These are phyloP conservation scores for Centrocercus urophasianus DNA, from an alignment of 2,113 vertebrate genomes.

Conservation along the genomic window DNA sequence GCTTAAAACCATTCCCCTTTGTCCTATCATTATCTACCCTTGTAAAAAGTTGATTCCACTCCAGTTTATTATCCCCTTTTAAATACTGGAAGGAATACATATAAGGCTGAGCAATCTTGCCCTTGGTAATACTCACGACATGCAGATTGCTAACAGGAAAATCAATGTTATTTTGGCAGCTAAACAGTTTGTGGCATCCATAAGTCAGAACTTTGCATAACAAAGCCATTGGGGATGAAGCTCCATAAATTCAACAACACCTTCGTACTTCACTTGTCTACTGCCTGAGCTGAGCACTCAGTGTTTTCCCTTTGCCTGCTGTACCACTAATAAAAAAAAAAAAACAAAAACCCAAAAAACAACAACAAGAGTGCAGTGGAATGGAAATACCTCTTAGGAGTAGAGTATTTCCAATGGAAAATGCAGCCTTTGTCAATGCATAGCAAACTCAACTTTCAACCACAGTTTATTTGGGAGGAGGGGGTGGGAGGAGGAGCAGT, in stretches of 20 bases:
- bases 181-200: neutral
- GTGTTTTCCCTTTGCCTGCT: neutral
- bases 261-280: neutral
- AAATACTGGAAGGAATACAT: too few relatives aligned
- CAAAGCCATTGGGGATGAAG: neutral
- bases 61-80: too few relatives aligned
- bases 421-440: neutral
- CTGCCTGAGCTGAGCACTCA: neutral
- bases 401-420: neutral
- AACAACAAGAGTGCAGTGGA: too few relatives aligned
- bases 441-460: neutral
- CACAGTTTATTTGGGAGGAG: neutral
- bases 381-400: neutral
- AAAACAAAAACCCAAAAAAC: too few relatives aligned
- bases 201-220: rapidly evolving
- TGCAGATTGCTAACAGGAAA: neutral
- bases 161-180: neutral
- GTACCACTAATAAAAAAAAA: neutral
- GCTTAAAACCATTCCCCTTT: too few relatives aligned
- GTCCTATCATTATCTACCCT: too few relatives aligned
- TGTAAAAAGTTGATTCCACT: too few relatives aligned
- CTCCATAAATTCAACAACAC: neutral
- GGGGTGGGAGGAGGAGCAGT: neutral
- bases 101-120: rapidly evolving
- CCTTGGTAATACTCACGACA: neutral